Evolutionary conservation across 1,140 invertebrate species (phyloP).

Genomic region (Mesaphorura yosii): DNA sequence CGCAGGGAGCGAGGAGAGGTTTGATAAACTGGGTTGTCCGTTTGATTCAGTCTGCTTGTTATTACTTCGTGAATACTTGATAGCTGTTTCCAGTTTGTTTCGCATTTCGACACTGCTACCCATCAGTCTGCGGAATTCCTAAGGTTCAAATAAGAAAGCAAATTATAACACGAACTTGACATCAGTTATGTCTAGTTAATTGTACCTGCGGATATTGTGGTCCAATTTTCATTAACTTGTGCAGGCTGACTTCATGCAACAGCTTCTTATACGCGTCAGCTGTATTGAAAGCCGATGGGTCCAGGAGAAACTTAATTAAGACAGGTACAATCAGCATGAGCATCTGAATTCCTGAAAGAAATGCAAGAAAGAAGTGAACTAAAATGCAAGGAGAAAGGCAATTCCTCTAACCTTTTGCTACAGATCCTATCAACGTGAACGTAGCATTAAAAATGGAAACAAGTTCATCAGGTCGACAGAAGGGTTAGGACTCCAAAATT

Average conservation of each 20-base stretch:
- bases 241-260: slow-evolving; percentile 74
- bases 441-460: neutral
- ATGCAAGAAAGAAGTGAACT: slow-evolving; percentile 14
- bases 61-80: slow-evolving; percentile 38
- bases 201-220: slow-evolving; percentile 65
- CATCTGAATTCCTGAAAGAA: slow-evolving; percentile 67
- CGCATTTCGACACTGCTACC: slow-evolving; percentile 63
- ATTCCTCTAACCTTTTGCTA: slow-evolving; percentile 15
- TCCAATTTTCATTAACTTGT: slow-evolving; percentile 80
- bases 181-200: slow-evolving; percentile 1
- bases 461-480: too few relatives aligned
- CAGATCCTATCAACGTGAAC: slow-evolving; percentile 1
- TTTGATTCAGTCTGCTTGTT: slow-evolving; percentile 16
- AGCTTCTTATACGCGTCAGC: slow-evolving; percentile 61
- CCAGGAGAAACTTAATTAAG: slow-evolving; percentile 69
- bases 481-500: too few relatives aligned
- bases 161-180: slow-evolving; percentile 5
- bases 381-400: too few relatives aligned
- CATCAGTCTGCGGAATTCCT: slow-evolving; percentile 87
- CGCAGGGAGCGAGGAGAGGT: slow-evolving; percentile 32
- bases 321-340: slow-evolving; percentile 75
- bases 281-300: slow-evolving; percentile 57
- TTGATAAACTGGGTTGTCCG: slow-evolving; percentile 34
- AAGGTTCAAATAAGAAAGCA: slow-evolving; percentile 33
- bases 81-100: slow-evolving; percentile 68